These are phyloP conservation scores for Eunapius fragilis DNA, from an alignment of 37 sponge, comb jelly and placozoan genomes.

Conservation along the genomic window DNA sequence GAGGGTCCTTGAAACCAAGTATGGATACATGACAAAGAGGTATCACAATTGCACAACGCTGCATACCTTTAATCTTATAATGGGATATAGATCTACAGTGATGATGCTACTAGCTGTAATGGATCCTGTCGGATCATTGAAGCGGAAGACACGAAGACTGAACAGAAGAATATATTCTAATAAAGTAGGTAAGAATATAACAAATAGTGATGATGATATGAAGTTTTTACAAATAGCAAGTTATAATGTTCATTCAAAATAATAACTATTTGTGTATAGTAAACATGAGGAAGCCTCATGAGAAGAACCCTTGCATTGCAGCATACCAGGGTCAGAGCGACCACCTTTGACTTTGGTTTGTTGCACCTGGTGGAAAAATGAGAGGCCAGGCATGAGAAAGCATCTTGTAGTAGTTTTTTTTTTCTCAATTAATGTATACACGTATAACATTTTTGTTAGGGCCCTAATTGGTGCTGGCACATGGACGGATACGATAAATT, in stretches of 20 bases:
- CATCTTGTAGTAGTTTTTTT: too few species aligned
- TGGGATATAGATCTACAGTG: neutral
- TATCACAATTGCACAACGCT: neutral
- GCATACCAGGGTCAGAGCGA: too few species aligned
- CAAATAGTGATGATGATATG: too few species aligned
- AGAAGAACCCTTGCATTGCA: too few species aligned
- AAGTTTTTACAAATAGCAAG: too few species aligned
- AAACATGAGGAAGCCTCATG: too few species aligned
- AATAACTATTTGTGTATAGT: too few species aligned
- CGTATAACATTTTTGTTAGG: neutral
- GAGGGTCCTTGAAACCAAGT: neutral
- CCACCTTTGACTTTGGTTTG: too few species aligned
- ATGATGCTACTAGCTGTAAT: neutral
- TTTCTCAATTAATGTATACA: neutral
- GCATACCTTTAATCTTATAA: neutral
- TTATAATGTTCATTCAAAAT: too few species aligned
- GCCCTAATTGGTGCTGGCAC: conserved; percentile 53
- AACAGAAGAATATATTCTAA: neutral
- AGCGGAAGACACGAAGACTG: neutral
- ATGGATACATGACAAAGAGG: neutral
- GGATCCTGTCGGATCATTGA: neutral
- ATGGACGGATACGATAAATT: conserved; percentile 58
- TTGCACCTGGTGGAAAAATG: too few species aligned
- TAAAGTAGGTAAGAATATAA: too few species aligned
- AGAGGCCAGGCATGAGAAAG: too few species aligned